Evolutionary conservation across 2,113 vertebrate species (phyloP), one percentile per base, ranked within the genome.

Genomic region (Lagopus leucura): DNA sequence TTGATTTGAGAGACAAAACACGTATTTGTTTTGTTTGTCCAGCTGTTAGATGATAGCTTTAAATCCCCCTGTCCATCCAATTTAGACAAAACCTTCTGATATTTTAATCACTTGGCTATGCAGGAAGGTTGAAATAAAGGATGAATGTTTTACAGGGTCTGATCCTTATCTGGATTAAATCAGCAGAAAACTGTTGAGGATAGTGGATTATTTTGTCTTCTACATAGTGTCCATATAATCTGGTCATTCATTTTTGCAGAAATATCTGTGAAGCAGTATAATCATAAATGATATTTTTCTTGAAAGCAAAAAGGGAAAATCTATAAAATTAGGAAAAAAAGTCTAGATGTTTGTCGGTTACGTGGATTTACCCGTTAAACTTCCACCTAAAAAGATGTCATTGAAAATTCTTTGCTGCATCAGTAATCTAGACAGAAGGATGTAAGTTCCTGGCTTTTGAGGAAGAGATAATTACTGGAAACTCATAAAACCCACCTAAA

Each of bases 21-120:
- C 1, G 8, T 88, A 73, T 91, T 96, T 96, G 94, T 97, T 97
- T 97, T 97, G 94, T 97, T 95, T 98, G 96, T 97, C 97, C 98
- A 98, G 97, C 97, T 97, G 97, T 97, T 91, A 84, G 77, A 88
- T 30, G 54, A 91, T 95, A 88, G 79, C 86, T 89, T 91, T 97
- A 96, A 98, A 97, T 97, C 94, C 92, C 96, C 97, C 94, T 96
- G 61, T 60, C 67, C 38, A 89, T 90, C 88, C 21, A 95, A 64
- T 96, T 95, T 79, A 94, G 92, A 95, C 38, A 86, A 93, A 94
- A 79, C 82, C 47, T 94, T 83, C 76, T 55, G 61, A 90, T 92
- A 71, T 92, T 95, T 77, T 81, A 94, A 91, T 89, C 82, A 64
- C 85, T 93, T 92, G 80, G 42, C 75, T 82, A 63, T 86, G 52